phyloP scores from a whole-genome alignment of 30 jellyfish, hydroid and myxozoan species.

The Aurelia aurita region DNA sequence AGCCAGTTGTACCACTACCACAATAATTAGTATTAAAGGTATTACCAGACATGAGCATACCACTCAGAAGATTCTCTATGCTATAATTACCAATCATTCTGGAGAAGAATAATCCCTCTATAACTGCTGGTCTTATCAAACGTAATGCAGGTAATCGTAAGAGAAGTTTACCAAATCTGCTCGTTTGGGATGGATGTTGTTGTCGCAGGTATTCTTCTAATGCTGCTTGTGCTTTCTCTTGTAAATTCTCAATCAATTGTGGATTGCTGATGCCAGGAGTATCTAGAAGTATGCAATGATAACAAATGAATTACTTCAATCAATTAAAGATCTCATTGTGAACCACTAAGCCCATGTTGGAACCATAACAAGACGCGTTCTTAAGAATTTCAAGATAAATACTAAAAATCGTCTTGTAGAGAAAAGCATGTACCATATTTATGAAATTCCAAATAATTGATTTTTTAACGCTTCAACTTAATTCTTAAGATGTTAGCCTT shows the following conservation, averaged over 20 bases:
- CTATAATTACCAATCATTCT: slow-evolving; percentile 93
- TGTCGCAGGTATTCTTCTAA: slow-evolving; percentile 94
- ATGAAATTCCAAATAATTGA: too few species aligned
- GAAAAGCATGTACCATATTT: too few species aligned
- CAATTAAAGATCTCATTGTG: too few species aligned
- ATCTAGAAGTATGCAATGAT: slow-evolving; percentile 44
- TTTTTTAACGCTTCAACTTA: too few species aligned
- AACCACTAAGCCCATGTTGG: too few species aligned
- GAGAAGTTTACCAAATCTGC: slow-evolving; percentile 91
- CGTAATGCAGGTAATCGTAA: slow-evolving; percentile 95
- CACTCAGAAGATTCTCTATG: slow-evolving; percentile 85
- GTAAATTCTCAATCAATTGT: slow-evolving; percentile 88
- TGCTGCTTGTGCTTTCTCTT: slow-evolving; percentile 98
- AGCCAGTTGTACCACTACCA: slow-evolving; percentile 67
- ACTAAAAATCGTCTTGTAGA: too few species aligned
- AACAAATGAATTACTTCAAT: neutral
- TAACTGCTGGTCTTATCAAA: slow-evolving; percentile 83
- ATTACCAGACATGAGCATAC: slow-evolving; percentile 85
- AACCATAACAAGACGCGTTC: too few species aligned
- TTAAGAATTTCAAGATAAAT: too few species aligned
- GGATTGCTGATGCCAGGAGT: slow-evolving; percentile 97
- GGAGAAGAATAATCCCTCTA: slow-evolving; percentile 87
- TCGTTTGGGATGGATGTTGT: slow-evolving; percentile 83
- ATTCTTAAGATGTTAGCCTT: too few species aligned
- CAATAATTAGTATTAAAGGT: slow-evolving; percentile 65